These are phyloP conservation scores for Microtus pennsylvanicus DNA, from an alignment of 2,113 vertebrate species.

Conservation along the genomic window DNA sequence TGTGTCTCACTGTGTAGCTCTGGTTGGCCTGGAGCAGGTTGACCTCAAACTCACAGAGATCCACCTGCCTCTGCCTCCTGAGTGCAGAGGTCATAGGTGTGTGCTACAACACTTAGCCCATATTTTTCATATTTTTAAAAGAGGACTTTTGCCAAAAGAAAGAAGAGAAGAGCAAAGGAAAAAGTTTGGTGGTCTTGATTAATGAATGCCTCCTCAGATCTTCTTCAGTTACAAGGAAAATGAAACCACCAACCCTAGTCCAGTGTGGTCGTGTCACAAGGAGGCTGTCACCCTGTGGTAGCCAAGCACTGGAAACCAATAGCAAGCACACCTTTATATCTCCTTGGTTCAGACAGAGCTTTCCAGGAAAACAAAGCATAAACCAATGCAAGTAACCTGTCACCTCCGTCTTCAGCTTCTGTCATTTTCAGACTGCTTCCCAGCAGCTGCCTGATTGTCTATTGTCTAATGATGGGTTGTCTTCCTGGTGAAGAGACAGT, in stretches of 20 bases:
- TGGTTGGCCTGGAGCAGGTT: neutral
- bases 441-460: neutral
- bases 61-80: neutral
- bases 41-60: neutral
- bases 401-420: neutral
- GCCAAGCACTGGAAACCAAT: neutral
- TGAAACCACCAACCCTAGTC: neutral
- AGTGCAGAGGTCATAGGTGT: neutral
- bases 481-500: neutral
- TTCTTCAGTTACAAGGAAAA: slow-evolving; percentile 25
- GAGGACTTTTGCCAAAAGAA: neutral
- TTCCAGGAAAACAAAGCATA: slow-evolving; percentile 47
- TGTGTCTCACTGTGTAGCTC: neutral
- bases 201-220: slow-evolving; percentile 10
- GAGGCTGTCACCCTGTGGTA: neutral
- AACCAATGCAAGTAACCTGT: neutral
- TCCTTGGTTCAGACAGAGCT: slow-evolving; percentile 30
- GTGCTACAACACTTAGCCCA: neutral
- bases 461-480: neutral
- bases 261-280: neutral
- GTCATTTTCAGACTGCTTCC: neutral
- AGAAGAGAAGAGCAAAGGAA: neutral
- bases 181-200: neutral
- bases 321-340: neutral
- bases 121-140: slow-evolving; percentile 10